Evolutionary conservation across 2,113 vertebrate species (phyloP), one percentile per base, ranked within the genome.

Genomic region (Stegostoma tigrinum): DNA sequence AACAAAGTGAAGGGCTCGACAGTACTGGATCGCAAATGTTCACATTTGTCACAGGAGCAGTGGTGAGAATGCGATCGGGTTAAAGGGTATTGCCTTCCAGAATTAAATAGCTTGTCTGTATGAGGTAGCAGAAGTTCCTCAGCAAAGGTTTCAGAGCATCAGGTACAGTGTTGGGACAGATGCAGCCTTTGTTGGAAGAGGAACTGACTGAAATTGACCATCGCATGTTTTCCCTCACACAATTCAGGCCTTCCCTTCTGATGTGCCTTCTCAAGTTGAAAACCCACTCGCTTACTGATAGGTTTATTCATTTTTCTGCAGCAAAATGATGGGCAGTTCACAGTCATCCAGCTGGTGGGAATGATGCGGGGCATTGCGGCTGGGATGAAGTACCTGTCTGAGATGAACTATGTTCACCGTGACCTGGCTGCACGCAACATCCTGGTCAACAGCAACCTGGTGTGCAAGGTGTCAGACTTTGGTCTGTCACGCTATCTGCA

Each of bases 261-360:
- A 45, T 83, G 4, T 45, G 17, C 42, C 80, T 67, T 24, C 48
- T 87, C 23, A 24, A 3, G 23, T 27, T 67, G 89, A 93, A 64
- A 10, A 64, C 64, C 0, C 5, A 5, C 34, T 5, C 17, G 19
- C 19, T 15, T 64, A 34, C 87, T 91, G 64, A 91, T 64, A 34
- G 17, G n/a, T 21, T 19, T 93, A 5, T 72, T 95, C 12, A 34
- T 61, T 61, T 95, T 61, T 14, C 68, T 27, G 55, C 97, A 99
- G 99, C 99, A 99, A 98, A 99, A 99, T 0, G 99, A 99, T 0
- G 99, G 99, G 34, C 99, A 99, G 97, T 99, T 99, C 97, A 99
- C 99, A 0, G 99, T 99, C 95, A 99, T 99, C 98, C 99, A 99
- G 97, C 97, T 99, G 97, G 99, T 99, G 97, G 99, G 99, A 19